Base-by-base conservation (phyloP, 1,140 invertebrate species). In the Batillaria attramentaria region DNA sequence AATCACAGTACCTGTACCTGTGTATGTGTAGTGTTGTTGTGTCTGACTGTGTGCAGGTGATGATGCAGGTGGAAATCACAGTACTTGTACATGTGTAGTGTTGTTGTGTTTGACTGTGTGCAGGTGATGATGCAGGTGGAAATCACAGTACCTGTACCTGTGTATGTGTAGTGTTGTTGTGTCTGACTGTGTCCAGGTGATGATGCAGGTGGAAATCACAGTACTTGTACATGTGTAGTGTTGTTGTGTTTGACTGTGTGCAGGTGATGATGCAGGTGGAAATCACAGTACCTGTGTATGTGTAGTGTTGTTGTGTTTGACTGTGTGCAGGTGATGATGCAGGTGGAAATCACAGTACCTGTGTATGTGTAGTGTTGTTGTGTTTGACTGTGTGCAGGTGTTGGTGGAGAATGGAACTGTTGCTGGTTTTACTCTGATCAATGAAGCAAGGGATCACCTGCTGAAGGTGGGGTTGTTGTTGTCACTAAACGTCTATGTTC, bases 401-500 rank as follows among this genome's bases (percentile, higher is more conserved):
- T 91, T 98, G 54, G 93, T 97, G 20, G 97, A 98, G 91, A 92
- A 95, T 84, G 97, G 97, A 8, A 95, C 94, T 0, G 94, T 93
- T 84, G 93, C 94, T 60, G 97, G 96, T 10, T 97, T 95, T 80
- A 73, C 70, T 31, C 57, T 88, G n/a, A 84, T 92, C 24, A 31
- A 89, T 68, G 92, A 92, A 83, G 91, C 92, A n/a, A 81, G 91
- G 74, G 88, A 92, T 57, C 87, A 87, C 76, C 73, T 92, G 8
- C 73, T 91, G 16, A 46, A 83, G 79, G 84, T 85, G 74, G 73
- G 50, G 60, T 35, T 18, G 20, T 24, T n/a, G n/a, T n/a, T n/a
- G n/a, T n/a, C n/a, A n/a, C n/a, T n/a, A n/a, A n/a, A n/a, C n/a
- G n/a, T n/a, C n/a, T n/a, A n/a, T n/a, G n/a, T n/a, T n/a, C n/a